Conservation (phyloP, 2,888 invertebrate genomes). For the Spilosoma lubricipeda region DNA sequence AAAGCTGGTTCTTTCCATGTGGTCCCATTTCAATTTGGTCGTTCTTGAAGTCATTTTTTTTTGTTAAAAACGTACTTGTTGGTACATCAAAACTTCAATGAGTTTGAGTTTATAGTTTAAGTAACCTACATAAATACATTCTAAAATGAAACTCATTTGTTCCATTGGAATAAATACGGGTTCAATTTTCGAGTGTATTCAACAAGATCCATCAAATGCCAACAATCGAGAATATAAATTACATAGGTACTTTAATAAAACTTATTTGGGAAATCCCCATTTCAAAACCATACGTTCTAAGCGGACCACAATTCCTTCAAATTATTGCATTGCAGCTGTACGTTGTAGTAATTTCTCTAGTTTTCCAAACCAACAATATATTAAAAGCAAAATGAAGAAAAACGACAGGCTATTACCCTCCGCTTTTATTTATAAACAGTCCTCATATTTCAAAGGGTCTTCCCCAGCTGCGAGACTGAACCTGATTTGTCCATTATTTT, state of each 20-base stretch:
- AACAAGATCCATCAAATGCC: too few species aligned
- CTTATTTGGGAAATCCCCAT: too few species aligned
- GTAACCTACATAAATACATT: too few species aligned
- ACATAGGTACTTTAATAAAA: too few species aligned
- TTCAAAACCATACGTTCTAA: background rate
- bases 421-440: slow-evolving; percentile 71
- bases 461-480: slow-evolving; percentile 41
- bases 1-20: too few species aligned
- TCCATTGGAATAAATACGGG: too few species aligned
- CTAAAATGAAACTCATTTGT: too few species aligned
- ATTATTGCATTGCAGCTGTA: slow-evolving; percentile 14
- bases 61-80: too few species aligned
- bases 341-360: background rate
- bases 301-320: background rate
- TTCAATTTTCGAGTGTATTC: too few species aligned
- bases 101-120: background rate
- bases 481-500: slow-evolving; percentile 52
- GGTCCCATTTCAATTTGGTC: too few species aligned
- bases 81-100: background rate
- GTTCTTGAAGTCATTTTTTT: too few species aligned
- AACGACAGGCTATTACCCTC: slow-evolving; percentile 65
- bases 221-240: too few species aligned
- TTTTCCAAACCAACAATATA: slow-evolving; percentile 49
- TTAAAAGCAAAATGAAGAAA: slow-evolving; percentile 66
- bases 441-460: slow-evolving; percentile 61